Conservation (phyloP, 2,888 invertebrate genomes). For the Abscondita cerata region DNA sequence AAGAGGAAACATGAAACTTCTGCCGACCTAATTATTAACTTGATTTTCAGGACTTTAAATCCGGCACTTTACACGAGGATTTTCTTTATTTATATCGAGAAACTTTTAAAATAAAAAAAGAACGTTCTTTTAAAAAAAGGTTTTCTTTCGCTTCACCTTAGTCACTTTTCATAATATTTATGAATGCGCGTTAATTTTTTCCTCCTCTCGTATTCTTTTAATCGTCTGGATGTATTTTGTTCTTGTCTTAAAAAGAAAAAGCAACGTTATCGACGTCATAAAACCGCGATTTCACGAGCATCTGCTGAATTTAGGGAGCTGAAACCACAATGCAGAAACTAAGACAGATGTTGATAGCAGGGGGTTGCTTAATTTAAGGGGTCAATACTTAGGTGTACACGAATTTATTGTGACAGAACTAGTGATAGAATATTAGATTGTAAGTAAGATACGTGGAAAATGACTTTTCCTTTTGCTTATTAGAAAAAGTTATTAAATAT, state of each 20-base stretch:
- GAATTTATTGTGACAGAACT: slow-evolving; percentile 11
- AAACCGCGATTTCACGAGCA: slow-evolving; percentile 27
- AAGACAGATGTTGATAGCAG: slow-evolving; percentile 34
- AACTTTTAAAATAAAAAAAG: too few relatives aligned
- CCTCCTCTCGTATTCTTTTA: too few relatives aligned
- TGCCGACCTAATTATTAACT: slow-evolving; percentile 4
- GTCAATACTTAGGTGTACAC: slow-evolving; percentile 11
- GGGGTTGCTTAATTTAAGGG: slow-evolving; percentile 27
- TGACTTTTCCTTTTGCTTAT: too few relatives aligned
- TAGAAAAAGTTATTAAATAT: too few relatives aligned
- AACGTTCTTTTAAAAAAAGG: too few relatives aligned
- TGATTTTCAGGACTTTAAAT: neutral
- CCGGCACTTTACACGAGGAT: neutral
- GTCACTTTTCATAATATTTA: too few relatives aligned
- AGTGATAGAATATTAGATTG: too few relatives aligned
- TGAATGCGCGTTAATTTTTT: too few relatives aligned
- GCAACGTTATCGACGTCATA: slow-evolving; percentile 29
- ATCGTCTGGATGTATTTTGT: too few relatives aligned
- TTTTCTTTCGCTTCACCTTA: too few relatives aligned
- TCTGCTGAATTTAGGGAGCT: slow-evolving; percentile 26
- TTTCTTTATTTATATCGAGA: neutral
- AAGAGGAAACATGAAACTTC: slow-evolving; percentile 3
- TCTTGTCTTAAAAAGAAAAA: too few relatives aligned
- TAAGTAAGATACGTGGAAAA: too few relatives aligned
- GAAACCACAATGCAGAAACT: slow-evolving; percentile 30